Conservation (phyloP, 2,888 invertebrate genomes). For the Monoplex corrugatus region DNA sequence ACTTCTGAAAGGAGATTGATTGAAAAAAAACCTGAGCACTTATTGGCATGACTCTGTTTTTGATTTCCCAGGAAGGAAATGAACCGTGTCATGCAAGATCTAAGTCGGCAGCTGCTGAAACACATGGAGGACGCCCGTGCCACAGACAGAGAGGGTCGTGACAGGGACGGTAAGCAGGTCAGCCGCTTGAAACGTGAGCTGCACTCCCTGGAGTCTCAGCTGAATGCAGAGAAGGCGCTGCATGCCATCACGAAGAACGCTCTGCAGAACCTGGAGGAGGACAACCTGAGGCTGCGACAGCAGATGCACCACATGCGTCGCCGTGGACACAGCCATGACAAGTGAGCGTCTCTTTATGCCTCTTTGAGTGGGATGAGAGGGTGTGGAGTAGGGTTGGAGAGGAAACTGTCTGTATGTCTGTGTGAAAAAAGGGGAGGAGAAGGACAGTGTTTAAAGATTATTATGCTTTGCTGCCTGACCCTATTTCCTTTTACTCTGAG, state of each 20-base stretch:
- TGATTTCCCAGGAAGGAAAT: conserved; percentile 70
- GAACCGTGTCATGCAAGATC: conserved; percentile 73
- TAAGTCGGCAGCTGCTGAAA: conserved; percentile 71
- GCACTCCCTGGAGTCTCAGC: conserved; percentile 69
- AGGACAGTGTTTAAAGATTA: too few species aligned
- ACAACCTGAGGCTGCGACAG: conserved; percentile 73
- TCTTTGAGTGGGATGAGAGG: neutral
- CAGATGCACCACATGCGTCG: conserved; percentile 67
- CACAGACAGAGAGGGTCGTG: conserved; percentile 57
- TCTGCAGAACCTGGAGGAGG: conserved; percentile 75
- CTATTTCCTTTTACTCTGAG: too few species aligned
- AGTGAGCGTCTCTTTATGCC: conserved; percentile 59
- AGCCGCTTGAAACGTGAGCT: conserved; percentile 68
- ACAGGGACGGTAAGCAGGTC: conserved; percentile 59
- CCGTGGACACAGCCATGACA: conserved; percentile 65
- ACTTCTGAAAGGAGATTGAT: too few species aligned
- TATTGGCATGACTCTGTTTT: neutral
- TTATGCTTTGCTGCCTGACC: too few species aligned
- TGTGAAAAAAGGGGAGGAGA: too few species aligned
- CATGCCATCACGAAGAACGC: conserved; percentile 76
- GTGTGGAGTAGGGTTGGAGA: too few species aligned
- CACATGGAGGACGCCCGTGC: conserved; percentile 69
- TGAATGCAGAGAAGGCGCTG: conserved; percentile 76
- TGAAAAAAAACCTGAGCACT: too few species aligned
- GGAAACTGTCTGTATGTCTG: too few species aligned